phyloP scores from a whole-genome alignment of 2,113 vertebrate species.

The Falcunculus frontatus region DNA sequence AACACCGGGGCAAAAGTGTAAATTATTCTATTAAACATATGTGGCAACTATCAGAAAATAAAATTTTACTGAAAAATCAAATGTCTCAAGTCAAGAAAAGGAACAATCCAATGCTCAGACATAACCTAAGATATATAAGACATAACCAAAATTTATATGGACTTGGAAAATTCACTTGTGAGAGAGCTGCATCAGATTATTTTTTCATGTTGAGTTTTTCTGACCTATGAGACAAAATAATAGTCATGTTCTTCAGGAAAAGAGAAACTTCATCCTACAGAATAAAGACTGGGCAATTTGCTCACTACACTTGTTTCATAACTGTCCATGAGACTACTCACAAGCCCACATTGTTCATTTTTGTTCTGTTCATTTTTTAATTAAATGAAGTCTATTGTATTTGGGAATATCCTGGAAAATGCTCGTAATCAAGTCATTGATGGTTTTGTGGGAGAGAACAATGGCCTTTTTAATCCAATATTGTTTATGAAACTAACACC shows the following conservation, averaged over 20 bases:
- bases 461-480: background rate
- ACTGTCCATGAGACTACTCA: background rate
- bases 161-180: background rate
- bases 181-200: background rate
- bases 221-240: background rate
- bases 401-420: background rate
- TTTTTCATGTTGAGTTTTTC: background rate
- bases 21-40: background rate
- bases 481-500: background rate
- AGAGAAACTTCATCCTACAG: background rate
- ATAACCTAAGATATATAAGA: background rate
- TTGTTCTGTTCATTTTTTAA: background rate
- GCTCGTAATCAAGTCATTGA: background rate
- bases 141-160: background rate
- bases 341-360: background rate
- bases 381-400: conserved; percentile 8
- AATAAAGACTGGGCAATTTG: background rate
- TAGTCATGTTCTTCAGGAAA: background rate
- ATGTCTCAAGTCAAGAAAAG: background rate
- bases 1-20: accelerated
- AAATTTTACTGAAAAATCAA: background rate
- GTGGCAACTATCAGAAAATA: background rate
- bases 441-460: background rate
- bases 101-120: background rate
- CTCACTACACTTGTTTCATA: background rate